These are phyloP conservation scores for Brachyrhaphis roseni DNA, from an alignment of 2,797 vertebrate genomes.

Conservation along the genomic window DNA sequence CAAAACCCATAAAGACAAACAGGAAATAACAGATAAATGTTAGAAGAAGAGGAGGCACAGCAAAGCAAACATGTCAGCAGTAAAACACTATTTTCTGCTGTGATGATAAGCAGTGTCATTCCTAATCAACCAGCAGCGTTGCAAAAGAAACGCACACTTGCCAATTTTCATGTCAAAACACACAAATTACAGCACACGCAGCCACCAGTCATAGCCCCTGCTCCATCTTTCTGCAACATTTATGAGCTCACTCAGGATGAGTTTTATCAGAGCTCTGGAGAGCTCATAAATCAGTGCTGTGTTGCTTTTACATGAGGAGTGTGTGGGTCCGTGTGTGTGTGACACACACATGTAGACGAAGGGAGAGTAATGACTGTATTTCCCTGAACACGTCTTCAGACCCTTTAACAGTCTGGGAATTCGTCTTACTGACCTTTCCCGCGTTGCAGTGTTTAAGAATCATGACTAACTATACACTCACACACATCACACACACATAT, in stretches of 20 bases:
- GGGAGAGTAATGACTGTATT: slow-evolving; percentile 5
- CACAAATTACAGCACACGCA: slow-evolving; percentile 13
- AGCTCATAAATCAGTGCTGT: slow-evolving; percentile 50
- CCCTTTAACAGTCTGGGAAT: slow-evolving; percentile 71
- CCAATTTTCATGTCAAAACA: slow-evolving; percentile 3
- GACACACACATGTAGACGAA: slow-evolving; percentile 10
- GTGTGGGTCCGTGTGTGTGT: slow-evolving; percentile 1
- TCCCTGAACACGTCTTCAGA: slow-evolving; percentile 31
- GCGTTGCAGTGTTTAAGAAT: slow-evolving; percentile 31
- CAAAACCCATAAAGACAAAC: slow-evolving; percentile 7
- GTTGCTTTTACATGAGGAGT: slow-evolving; percentile 17
- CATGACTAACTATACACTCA: slow-evolving; percentile 25
- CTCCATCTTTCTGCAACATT: slow-evolving; percentile 14
- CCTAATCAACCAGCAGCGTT: slow-evolving; percentile 21
- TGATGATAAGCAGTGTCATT: slow-evolving; percentile 21
- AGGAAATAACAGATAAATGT: slow-evolving; percentile 1
- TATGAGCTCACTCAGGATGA: slow-evolving; percentile 56
- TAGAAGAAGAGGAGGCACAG: slow-evolving; percentile 11
- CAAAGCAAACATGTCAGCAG: slow-evolving; percentile 15
- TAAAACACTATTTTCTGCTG: slow-evolving; percentile 15
- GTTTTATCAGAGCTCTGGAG: slow-evolving; percentile 52
- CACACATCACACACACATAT: neutral
- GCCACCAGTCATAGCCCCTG: slow-evolving; percentile 13
- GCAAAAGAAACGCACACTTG: neutral
- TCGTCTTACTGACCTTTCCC: slow-evolving; percentile 60